Evolutionary conservation across 2,888 invertebrate species (phyloP), one percentile per base, ranked within the genome.

Genomic region (Drosophila neoperkinsi): DNA sequence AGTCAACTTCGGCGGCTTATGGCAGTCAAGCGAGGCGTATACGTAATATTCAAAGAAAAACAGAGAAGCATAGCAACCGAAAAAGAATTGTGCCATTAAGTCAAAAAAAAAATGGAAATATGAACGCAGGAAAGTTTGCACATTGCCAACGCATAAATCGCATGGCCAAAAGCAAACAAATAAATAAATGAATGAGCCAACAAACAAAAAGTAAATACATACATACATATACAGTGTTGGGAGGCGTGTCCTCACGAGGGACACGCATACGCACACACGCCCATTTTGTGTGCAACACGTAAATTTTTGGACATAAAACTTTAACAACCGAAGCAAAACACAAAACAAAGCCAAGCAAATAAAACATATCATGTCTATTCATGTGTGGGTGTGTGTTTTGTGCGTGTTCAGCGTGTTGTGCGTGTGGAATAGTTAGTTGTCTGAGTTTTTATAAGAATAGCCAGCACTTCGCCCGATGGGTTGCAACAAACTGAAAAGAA

Each of bases 241-340:
- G 41, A 25, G 31, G 34, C n/a, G 33, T 38, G 33, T 61, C n/a
- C n/a, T 16, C 30, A 50, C 57, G 65, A 67, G 50, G n/a, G 31
- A 18, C 59, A 75, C 71, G 66, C 53, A 55, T 38, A 18, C 30
- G 38, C 49, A n/a, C 55, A 30, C 10, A 51, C 43, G 46, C 52
- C 57, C 58, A 50, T 65, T 68, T 50, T 60, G 69, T 62, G 69
- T 61, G 77, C 68, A 81, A 84, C 84, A 89, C 89, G 84, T 84
- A 89, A 64, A 84, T 76, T 74, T 86, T 74, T 70, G 73, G 67
- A 62, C 88, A 88, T 84, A 84, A 81, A 80, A 83, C 81, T 87
- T 74, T 87, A 86, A 87, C 84, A 89, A 74, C 89, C 59, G 58
- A 41, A 71, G 60, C 53, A 61, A 66, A 64, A 59, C 56, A 43